Evolutionary conservation across 2,113 vertebrate species (phyloP), one percentile per base, ranked within the genome.

Genomic region (Onychorhynchus coronatus): DNA sequence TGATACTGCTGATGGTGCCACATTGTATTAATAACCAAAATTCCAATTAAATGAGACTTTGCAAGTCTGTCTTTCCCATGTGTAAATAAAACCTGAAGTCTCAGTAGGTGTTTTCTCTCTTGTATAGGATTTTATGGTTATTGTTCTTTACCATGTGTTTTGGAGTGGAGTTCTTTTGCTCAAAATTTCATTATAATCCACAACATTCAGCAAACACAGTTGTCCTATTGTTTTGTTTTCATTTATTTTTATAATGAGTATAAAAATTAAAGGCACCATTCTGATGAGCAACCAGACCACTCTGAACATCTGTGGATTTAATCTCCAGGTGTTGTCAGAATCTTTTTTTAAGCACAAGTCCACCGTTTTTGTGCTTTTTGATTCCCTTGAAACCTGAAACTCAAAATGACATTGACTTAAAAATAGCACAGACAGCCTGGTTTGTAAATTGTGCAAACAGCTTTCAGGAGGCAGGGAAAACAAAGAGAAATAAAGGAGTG

Each of bases 11-110:
- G 85, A 20, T 23, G 88, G 90, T 63, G n/a, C 73, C 37, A 41
- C 35, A 50, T 20, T 66, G 55, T 95, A 96, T 95, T 96, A 89
- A 96, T 96, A 93, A 96, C 82, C 77, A 96, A 96, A 97, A 84
- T 74, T 80, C 53, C 86, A 92, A 87, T 74, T 90, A 91, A 94
- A 88, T 73, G 25, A 61, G 80, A 73, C 41, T 91, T 88, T 7
- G 8, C 58, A 83, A 93, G 25, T 37, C 59, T 62, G 49, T 88
- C 89, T 86, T 94, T 77, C 62, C 44, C 35, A 22, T 61, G 70
- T 88, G 55, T 72, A 95, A 92, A 94, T 61, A 66, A 79, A 93
- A 95, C 28, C 58, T 77, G 58, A 90, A 61, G 8, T 37, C 3
- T 5, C 70, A 74, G 63, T 59, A 22, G 16, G 52, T 63, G 33